These are phyloP conservation scores for Diadophis punctatus DNA, from an alignment of 2,113 vertebrate species.

Conservation along the genomic window DNA sequence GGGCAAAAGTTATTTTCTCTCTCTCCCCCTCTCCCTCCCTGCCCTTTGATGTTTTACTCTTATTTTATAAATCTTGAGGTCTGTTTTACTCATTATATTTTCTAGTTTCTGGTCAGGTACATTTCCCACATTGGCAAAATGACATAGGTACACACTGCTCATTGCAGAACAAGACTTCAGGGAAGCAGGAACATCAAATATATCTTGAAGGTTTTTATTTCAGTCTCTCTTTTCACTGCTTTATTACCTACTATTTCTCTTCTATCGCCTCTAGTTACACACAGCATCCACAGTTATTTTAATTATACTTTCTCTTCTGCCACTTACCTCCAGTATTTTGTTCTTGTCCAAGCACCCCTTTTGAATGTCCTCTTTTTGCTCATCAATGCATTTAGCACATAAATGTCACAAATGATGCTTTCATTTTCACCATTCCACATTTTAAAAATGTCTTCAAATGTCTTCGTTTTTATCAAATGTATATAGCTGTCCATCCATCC, in stretches of 20 bases:
- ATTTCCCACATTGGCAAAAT: conserved; percentile 28
- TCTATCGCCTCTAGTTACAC: conserved; percentile 16
- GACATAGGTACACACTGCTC: conserved; percentile 23
- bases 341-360: conserved; percentile 16
- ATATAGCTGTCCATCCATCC: neutral
- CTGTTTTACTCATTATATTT: conserved; percentile 26
- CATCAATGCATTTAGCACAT: conserved; percentile 19
- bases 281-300: conserved; percentile 9
- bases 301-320: conserved; percentile 23
- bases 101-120: conserved; percentile 44
- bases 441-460: neutral
- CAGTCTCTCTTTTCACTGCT: conserved; percentile 23
- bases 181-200: conserved; percentile 12
- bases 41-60: neutral
- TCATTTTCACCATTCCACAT: neutral
- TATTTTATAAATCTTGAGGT: conserved; percentile 27
- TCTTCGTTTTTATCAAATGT: neutral
- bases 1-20: conserved; percentile 12
- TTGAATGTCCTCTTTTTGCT: neutral
- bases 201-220: conserved; percentile 44
- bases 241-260: conserved; percentile 18
- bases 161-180: conserved; percentile 24
- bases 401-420: conserved; percentile 15
- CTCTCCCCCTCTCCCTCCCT: neutral
- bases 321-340: conserved; percentile 17